Conservation (phyloP, 2,797 vertebrate genomes). For the Cyclura pinguis region DNA sequence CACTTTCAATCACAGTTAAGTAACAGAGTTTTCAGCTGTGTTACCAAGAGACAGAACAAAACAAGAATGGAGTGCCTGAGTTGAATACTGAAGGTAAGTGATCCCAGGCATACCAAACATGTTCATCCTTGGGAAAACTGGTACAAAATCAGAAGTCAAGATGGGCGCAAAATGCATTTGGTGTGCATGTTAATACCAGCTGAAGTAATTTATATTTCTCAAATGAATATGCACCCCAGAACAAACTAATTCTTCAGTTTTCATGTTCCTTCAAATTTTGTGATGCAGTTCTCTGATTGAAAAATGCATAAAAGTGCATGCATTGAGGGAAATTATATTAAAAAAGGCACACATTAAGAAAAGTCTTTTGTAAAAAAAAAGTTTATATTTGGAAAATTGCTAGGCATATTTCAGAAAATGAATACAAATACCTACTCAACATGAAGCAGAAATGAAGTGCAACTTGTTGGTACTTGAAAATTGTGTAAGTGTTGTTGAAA, state of each 20-base stretch:
- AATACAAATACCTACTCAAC: too few relatives aligned
- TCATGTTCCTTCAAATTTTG: background rate
- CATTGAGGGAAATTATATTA: background rate
- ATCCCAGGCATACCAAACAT: background rate
- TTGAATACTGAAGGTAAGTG: background rate
- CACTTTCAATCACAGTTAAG: conserved; percentile 6
- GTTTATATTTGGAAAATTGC: too few relatives aligned
- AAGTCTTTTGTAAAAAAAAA: background rate
- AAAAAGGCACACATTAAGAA: background rate
- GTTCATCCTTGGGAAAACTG: background rate
- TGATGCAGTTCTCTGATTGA: background rate
- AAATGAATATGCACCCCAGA: background rate
- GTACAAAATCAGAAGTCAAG: background rate
- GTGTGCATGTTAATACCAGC: background rate
- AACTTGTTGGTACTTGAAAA: background rate
- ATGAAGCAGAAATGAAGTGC: too few relatives aligned
- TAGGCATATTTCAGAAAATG: too few relatives aligned
- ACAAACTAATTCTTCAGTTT: background rate
- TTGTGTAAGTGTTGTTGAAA: too few relatives aligned
- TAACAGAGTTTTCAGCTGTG: background rate
- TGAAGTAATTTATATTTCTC: background rate
- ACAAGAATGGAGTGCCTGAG: background rate
- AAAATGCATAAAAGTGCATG: background rate
- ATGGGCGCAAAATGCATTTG: background rate
- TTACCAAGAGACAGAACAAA: conserved; percentile 3